These are phyloP conservation scores for Myotis lucifugus DNA, from an alignment of 2,113 vertebrate genomes.

Conservation along the genomic window DNA sequence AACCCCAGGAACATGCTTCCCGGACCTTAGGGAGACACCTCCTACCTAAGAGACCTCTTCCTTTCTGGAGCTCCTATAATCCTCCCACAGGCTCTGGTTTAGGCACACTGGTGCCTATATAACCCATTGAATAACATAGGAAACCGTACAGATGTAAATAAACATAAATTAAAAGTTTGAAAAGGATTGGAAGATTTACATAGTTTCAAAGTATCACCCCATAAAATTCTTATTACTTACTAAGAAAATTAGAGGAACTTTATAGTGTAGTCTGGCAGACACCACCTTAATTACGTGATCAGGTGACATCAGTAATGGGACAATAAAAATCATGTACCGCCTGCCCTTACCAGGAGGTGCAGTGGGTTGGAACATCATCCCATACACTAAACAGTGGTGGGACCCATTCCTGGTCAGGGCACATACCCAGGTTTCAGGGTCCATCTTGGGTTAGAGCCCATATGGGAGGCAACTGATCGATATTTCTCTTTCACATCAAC, in stretches of 20 bases:
- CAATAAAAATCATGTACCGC: not conserved
- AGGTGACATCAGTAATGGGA: not conserved
- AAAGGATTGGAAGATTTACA: not conserved
- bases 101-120: not conserved
- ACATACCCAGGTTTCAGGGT: not conserved
- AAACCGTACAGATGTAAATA: not conserved
- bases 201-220: not conserved
- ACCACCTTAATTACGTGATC: not conserved
- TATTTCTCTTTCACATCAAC: not conserved
- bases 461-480: not conserved
- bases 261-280: not conserved
- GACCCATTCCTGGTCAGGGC: not conserved
- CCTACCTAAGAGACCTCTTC: not conserved
- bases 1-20: not conserved
- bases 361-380: not conserved
- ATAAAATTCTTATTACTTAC: conserved; percentile 1
- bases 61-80: not conserved
- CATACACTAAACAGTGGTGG: not conserved
- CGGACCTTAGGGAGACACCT: not conserved
- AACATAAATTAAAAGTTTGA: not conserved
- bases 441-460: not conserved
- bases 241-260: not conserved
- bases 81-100: not conserved
- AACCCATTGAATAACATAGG: not conserved
- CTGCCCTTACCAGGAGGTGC: not conserved